Conservation (phyloP, 2,797 vertebrate genomes). For the Halcyon leucocephala region DNA sequence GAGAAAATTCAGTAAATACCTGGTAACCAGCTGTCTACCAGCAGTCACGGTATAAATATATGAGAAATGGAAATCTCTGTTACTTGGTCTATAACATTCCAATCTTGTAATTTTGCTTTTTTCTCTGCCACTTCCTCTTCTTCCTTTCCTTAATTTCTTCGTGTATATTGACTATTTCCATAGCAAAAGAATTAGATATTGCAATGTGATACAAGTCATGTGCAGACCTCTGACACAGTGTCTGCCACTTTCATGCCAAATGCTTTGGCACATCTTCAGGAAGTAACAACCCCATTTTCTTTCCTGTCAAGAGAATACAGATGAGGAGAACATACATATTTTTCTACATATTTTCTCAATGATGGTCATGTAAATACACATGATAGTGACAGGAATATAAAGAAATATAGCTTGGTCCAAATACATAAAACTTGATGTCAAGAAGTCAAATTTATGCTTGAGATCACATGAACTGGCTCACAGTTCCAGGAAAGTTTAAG, state of each 20-base stretch:
- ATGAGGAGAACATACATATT: background rate
- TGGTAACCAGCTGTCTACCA: background rate
- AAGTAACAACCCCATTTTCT: rapidly evolving
- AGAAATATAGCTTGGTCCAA: background rate
- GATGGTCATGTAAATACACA: background rate
- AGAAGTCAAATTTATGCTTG: background rate
- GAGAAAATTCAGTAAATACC: rapidly evolving
- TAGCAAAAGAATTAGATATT: background rate
- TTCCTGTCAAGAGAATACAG: rapidly evolving
- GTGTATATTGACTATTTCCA: background rate
- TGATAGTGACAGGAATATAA: background rate
- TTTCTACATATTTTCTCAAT: background rate
- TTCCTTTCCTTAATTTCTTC: background rate
- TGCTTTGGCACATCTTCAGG: background rate
- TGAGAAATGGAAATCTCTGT: background rate
- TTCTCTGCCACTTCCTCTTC: background rate
- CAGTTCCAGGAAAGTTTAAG: background rate
- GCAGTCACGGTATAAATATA: background rate
- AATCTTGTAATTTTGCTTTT: background rate
- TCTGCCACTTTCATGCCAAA: background rate
- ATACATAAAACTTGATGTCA: background rate
- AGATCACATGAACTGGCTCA: background rate
- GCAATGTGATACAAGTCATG: background rate
- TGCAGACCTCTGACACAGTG: background rate
- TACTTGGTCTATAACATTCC: background rate